A percentile compares a stretch with the other conserved stretches of the same genome.
phyloP scores from a whole-genome alignment of 2,888 invertebrate genomes.

The Acronicta leporina region DNA sequence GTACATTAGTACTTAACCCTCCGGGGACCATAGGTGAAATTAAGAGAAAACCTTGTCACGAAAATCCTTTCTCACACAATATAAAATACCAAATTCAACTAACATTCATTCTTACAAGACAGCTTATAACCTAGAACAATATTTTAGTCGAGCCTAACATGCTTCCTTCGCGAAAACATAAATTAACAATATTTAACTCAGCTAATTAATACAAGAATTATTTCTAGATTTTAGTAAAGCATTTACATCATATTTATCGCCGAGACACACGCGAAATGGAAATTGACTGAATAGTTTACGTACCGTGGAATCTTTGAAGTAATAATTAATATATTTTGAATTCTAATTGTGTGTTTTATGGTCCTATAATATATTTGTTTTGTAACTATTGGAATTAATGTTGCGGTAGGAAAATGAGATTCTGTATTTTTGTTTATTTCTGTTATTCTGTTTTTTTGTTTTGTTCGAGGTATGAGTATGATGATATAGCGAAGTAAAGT shows the following conservation, averaged over 20 bases:
- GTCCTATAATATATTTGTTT: no score
- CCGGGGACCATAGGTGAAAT: no score
- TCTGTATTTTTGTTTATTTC: no score
- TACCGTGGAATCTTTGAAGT: slow-evolving; percentile 30
- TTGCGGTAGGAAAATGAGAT: no score
- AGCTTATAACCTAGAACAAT: slow-evolving; percentile 32
- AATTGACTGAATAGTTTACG: slow-evolving; percentile 46
- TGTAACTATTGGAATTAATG: no score
- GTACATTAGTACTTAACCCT: no score
- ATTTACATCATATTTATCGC: slow-evolving; percentile 62
- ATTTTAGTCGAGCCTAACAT: slow-evolving; percentile 38
- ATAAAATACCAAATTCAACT: slow-evolving; percentile 18
- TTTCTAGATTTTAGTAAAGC: slow-evolving; percentile 56
- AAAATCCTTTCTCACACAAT: slow-evolving; percentile 7
- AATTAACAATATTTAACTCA: slow-evolving; percentile 55
- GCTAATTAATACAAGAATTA: slow-evolving; percentile 60
- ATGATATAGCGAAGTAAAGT: no score
- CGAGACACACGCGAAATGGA: slow-evolving; percentile 43
- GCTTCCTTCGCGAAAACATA: slow-evolving; percentile 49
- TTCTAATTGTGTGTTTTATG: no score
- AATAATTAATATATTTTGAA: not conserved
- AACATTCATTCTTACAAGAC: slow-evolving; percentile 37
- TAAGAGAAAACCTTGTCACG: no score
- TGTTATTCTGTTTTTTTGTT: no score
- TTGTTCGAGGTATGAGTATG: no score